These are phyloP conservation scores for Argyrosomus regius DNA, from an alignment of 2,797 vertebrate genomes.

Conservation along the genomic window DNA sequence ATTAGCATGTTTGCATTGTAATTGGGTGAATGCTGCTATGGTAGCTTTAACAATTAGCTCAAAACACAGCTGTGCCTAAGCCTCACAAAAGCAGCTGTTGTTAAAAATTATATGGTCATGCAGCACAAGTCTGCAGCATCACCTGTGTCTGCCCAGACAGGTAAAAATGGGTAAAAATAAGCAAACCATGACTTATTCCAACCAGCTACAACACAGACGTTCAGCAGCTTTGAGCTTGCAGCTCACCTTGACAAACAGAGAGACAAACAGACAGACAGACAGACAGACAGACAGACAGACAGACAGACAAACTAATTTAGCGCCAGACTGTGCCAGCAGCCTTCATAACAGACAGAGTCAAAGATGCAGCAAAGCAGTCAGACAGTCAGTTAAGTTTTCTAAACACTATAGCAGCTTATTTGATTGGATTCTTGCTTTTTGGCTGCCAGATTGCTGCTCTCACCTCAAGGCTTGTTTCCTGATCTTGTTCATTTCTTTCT, in stretches of 20 bases:
- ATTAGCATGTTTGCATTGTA: neutral
- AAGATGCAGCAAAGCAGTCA: slow-evolving; percentile 23
- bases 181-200: neutral
- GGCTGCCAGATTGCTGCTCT: slow-evolving; percentile 20
- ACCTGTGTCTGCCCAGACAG: slow-evolving; percentile 11
- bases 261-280: slow-evolving; percentile 3
- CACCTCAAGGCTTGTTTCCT: slow-evolving; percentile 38
- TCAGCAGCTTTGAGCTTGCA: slow-evolving; percentile 4
- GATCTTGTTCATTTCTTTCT: neutral
- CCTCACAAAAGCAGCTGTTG: neutral
- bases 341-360: slow-evolving; percentile 9
- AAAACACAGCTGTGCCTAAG: neutral
- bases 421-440: slow-evolving; percentile 53
- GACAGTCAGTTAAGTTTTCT: slow-evolving; percentile 39
- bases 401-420: slow-evolving; percentile 29
- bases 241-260: neutral
- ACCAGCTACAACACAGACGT: neutral
- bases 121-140: neutral
- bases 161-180: neutral
- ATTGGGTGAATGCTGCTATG: neutral
- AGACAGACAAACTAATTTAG: neutral
- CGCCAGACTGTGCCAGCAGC: slow-evolving; percentile 18
- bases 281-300: slow-evolving; percentile 4
- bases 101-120: neutral
- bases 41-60: neutral